phyloP scores from a whole-genome alignment of 2,113 vertebrate species.

The Podarcis cretensis region DNA sequence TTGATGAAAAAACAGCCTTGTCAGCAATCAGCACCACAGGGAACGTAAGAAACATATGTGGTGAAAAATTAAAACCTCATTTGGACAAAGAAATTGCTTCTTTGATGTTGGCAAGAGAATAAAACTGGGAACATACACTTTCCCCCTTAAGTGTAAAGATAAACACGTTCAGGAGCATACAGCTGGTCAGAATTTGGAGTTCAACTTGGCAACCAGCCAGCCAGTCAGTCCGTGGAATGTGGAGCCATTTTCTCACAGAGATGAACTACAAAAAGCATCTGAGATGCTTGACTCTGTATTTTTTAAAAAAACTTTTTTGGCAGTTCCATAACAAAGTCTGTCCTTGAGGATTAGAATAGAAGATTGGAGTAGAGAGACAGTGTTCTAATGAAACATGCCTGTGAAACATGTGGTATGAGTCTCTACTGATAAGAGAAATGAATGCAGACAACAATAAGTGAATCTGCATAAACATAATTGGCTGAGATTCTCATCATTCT shows the following conservation, averaged over 20 bases:
- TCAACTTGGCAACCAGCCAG: not conserved
- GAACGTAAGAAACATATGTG: slow-evolving; percentile 17
- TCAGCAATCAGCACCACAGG: slow-evolving; percentile 45
- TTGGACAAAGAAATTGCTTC: slow-evolving; percentile 26
- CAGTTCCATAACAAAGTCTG: slow-evolving; percentile 15
- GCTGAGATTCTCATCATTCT: not conserved
- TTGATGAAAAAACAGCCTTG: slow-evolving; percentile 27
- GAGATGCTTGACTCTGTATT: not conserved
- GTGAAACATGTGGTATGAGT: not conserved
- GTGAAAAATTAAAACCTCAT: slow-evolving; percentile 28
- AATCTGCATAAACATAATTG: not conserved
- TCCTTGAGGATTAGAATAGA: not conserved
- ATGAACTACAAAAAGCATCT: slow-evolving; percentile 23
- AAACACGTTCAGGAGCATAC: slow-evolving; percentile 29
- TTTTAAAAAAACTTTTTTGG: not conserved
- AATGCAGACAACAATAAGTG: not conserved
- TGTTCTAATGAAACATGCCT: not conserved
- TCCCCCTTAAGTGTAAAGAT: not conserved
- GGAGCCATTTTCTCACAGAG: not conserved
- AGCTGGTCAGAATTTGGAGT: slow-evolving; percentile 49
- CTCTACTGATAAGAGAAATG: not conserved
- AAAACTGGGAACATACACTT: slow-evolving; percentile 15
- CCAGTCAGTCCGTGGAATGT: slow-evolving; percentile 14
- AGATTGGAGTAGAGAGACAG: not conserved
- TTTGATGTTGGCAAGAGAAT: slow-evolving; percentile 33